Base-by-base conservation (phyloP, 2,113 vertebrate species). In the Felis chaus region DNA sequence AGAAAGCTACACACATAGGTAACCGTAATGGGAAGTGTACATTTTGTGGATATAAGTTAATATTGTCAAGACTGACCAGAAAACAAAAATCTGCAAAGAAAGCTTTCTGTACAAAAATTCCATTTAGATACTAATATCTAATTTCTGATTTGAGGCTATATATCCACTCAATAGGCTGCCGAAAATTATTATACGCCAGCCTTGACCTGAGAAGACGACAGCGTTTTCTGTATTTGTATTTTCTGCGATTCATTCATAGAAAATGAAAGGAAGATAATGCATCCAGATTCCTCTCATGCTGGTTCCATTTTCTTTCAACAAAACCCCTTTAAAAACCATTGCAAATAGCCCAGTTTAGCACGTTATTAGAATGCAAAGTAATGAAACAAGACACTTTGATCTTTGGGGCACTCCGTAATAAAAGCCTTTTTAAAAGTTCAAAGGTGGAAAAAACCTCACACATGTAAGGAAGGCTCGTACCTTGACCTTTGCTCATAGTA, bases 361-460 rank as follows among this genome's bases (percentile, higher is more conserved):
- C 57, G 82, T 83, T 88, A 69, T 82, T 86, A 91, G 45, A 48
- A 83, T 66, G 68, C 41, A 96, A 95, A 91, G 27, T 50, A 74
- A 90, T 81, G 21, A 90, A 97, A 92, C 48, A 68, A 95, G 81
- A 78, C 65, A 85, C 18, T 18, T 7, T 92, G 80, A 95, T 90
- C 96, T 94, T 91, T 92, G 23, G 29, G 69, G 8, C 27, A 53
- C 25, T 83, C 33, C 61, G 11, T 92, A 95, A 97, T 83, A 74
- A 91, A 97, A 80, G 78, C 19, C 36, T 61, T 95, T 65, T 96
- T 96, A 5, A 74, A 97, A 95, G 97, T 97, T 95, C 97, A 97
- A 97, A 97, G 97, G 96, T 97, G 5, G 65, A 25, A 41, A 79
- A 96, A 96, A 16, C 16, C 71, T 95, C 90, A 94, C 81, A 74